A percentile compares a stretch with the other conserved stretches of the same genome.
Conservation (phyloP, 2,888 invertebrate species). For the Luperina testacea region DNA sequence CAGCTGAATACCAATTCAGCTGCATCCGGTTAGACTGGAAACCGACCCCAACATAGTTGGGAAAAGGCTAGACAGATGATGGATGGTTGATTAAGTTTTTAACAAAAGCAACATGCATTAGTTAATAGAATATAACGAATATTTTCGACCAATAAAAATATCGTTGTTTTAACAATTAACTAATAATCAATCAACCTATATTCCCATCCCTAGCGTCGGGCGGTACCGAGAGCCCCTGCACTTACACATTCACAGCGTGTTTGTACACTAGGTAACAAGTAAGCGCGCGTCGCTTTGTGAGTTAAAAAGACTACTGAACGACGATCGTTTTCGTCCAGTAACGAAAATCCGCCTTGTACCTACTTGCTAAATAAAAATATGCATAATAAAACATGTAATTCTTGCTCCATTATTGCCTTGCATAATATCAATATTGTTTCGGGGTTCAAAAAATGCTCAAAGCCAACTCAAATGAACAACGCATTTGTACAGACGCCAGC, state of each 20-base stretch:
- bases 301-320: neutral
- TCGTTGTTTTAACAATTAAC: too few relatives aligned
- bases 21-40: too few relatives aligned
- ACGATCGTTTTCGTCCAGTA: neutral
- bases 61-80: too few relatives aligned
- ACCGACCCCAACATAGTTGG: too few relatives aligned
- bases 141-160: too few relatives aligned
- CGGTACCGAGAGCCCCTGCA: too few relatives aligned
- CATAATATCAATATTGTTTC: neutral
- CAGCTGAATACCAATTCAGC: too few relatives aligned
- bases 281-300: neutral
- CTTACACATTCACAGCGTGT: neutral
- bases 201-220: too few relatives aligned
- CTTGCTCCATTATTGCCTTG: neutral
- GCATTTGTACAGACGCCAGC: neutral
- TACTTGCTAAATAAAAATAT: neutral
- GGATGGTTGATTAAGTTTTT: too few relatives aligned
- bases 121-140: too few relatives aligned
- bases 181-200: too few relatives aligned
- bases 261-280: neutral
- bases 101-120: too few relatives aligned
- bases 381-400: conserved; percentile 19
- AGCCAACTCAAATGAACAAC: neutral
- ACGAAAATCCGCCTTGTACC: neutral
- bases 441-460: conserved; percentile 10